Evolutionary conservation across 2,113 vertebrate genomes (phyloP).

Genomic region (Etia nguti): DNA sequence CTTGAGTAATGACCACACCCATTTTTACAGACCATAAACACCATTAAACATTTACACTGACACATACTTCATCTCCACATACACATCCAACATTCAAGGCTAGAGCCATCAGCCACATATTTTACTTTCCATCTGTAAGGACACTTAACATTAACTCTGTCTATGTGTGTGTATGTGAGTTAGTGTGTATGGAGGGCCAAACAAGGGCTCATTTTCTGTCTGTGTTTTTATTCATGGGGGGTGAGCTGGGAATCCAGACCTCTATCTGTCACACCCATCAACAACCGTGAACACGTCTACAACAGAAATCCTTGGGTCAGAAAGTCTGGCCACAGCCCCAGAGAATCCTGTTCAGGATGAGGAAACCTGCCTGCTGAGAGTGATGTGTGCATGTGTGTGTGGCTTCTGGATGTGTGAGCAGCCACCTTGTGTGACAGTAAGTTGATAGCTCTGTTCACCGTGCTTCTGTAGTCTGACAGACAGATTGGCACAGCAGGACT

Average conservation of each 20-base stretch:
- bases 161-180: neutral
- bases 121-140: constrained; percentile 44
- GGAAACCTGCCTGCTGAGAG: constrained; percentile 35
- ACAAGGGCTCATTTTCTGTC: constrained; percentile 40
- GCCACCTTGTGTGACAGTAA: constrained; percentile 28
- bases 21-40: constrained; percentile 14
- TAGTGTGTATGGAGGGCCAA: neutral
- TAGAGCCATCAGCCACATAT: neutral
- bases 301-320: constrained; percentile 44
- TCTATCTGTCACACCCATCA: constrained; percentile 35
- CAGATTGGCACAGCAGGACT: constrained; percentile 23
- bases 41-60: constrained; percentile 1
- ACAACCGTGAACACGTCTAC: neutral
- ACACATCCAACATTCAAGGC: neutral
- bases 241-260: constrained; percentile 18
- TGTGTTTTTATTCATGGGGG: constrained; percentile 42
- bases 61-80: neutral
- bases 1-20: neutral
- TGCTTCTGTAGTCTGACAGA: constrained; percentile 21
- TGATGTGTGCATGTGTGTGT: neutral
- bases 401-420: constrained; percentile 30
- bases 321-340: constrained; percentile 32
- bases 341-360: constrained; percentile 45
- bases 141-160: constrained; percentile 11
- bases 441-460: constrained; percentile 13